Base-by-base conservation (phyloP, 2,888 invertebrate genomes). In the Cephus sareptanus region DNA sequence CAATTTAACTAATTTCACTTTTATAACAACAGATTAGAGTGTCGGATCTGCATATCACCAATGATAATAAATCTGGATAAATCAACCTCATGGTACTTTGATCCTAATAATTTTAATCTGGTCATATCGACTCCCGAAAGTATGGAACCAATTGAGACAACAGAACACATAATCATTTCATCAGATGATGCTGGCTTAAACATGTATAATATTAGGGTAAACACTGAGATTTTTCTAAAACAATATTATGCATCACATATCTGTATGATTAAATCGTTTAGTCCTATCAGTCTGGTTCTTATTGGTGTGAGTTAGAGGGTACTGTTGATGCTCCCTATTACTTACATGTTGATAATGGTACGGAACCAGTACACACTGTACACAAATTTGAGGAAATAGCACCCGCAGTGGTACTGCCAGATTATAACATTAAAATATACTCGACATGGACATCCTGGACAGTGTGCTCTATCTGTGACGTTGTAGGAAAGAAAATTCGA, bases 381-480 rank as follows among this genome's bases (percentile, higher is more conserved):
- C 91, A 92, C 81, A 56, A 56, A 56, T 9, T 56, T 56, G 23
- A 56, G 23, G 56, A 56, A 56, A 84, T 92, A 68, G 83, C 85
- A 84, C 81, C 87, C 68, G 82, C 89, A 0, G 83, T 87, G 77
- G 75, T 85, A 35, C 88, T 87, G 35, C 76, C 81, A 75, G 83
- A 84, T 79, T 90, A 85, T 37, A 87, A 92, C 79, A 83, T 94
- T 77, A 85, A 89, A 78, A 80, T 94, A 75, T 93, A 92, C 82
- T 94, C 93, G 0, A 89, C 91, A 11, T 96, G 95, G 95, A 91
- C 93, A 1, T 86, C 90, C 1, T 96, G 96, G 96, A 94, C 94
- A 11, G 90, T 92, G 37, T 96, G 96, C 88, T 95, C 94, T 79
- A 90, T 89, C 12, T 96, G 96, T 84, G 93, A 92, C 69, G 88